Conservation (phyloP, 2,888 invertebrate species). For the Heliconius sara region DNA sequence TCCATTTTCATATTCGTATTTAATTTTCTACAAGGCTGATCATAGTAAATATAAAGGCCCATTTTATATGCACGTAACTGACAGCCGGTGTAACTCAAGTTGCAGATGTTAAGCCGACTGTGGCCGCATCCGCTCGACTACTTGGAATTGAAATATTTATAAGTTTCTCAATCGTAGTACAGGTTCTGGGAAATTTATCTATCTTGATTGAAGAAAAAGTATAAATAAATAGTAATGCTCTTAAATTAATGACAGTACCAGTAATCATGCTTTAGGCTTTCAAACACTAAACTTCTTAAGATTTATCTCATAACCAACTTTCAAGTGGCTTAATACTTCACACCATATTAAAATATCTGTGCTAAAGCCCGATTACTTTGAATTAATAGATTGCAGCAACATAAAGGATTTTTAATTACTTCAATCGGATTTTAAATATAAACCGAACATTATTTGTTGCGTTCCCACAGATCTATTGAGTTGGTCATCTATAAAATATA, state of each 20-base stretch:
- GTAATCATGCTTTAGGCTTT: conserved; percentile 6
- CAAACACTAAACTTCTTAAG: neutral
- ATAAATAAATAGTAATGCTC: conserved; percentile 39
- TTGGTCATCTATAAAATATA: conserved; percentile 50
- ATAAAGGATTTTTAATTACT: conserved; percentile 36
- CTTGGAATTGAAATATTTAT: conserved; percentile 81
- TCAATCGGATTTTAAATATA: conserved; percentile 36
- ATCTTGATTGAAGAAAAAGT: conserved; percentile 62
- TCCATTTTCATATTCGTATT: conserved; percentile 48
- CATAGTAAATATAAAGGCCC: conserved; percentile 54
- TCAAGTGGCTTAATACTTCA: neutral
- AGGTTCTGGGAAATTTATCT: conserved; percentile 67
- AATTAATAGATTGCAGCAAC: conserved; percentile 15
- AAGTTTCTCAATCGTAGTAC: conserved; percentile 68
- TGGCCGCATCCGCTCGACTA: conserved; percentile 78
- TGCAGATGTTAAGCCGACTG: conserved; percentile 81
- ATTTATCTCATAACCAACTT: neutral
- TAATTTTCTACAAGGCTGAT: conserved; percentile 71
- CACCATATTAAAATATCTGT: neutral
- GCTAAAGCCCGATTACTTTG: neutral
- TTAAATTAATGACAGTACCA: conserved; percentile 28
- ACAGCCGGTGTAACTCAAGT: conserved; percentile 81
- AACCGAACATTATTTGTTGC: conserved; percentile 37
- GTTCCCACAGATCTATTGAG: conserved; percentile 49
- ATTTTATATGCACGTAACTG: conserved; percentile 77